Percentiles rank a stretch among this genome's conserved stretches.
Conservation (phyloP, 2,113 vertebrate genomes). For the Menura novaehollandiae region DNA sequence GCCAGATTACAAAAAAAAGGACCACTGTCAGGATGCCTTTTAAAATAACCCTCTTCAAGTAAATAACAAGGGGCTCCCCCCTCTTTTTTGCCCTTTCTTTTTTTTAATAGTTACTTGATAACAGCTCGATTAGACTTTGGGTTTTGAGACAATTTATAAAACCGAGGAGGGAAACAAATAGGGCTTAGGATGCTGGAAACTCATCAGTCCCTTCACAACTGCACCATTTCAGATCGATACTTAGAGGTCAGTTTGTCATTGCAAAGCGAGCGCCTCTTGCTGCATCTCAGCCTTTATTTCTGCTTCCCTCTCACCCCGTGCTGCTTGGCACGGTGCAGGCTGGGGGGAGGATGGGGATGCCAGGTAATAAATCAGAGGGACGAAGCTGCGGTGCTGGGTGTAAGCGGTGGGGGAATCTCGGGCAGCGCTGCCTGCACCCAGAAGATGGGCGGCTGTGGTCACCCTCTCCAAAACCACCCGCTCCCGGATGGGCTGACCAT, state of each 20-base stretch:
- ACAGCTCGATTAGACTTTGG: neutral
- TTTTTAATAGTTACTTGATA: neutral
- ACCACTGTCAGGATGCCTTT: neutral
- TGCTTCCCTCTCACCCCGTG: neutral
- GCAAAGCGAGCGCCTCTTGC: neutral
- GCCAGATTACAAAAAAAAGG: constrained; percentile 13
- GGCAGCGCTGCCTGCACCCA: neutral
- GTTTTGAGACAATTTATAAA: neutral
- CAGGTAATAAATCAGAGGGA: neutral
- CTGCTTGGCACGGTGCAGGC: neutral
- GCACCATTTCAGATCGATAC: constrained; percentile 35
- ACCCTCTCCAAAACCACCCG: neutral
- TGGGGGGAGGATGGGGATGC: neutral
- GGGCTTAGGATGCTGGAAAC: neutral
- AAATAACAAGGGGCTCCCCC: neutral
- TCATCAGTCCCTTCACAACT: neutral
- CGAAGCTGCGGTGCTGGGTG: fast-evolving
- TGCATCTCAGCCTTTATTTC: neutral
- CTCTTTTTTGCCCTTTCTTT: neutral
- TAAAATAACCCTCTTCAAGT: neutral
- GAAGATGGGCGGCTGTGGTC: neutral
- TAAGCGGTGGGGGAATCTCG: neutral
- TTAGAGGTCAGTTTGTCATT: constrained; percentile 50
- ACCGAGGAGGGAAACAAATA: neutral
- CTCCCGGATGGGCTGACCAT: neutral